Conservation (phyloP, 2,888 invertebrate genomes). For the Platycheirus albimanus region DNA sequence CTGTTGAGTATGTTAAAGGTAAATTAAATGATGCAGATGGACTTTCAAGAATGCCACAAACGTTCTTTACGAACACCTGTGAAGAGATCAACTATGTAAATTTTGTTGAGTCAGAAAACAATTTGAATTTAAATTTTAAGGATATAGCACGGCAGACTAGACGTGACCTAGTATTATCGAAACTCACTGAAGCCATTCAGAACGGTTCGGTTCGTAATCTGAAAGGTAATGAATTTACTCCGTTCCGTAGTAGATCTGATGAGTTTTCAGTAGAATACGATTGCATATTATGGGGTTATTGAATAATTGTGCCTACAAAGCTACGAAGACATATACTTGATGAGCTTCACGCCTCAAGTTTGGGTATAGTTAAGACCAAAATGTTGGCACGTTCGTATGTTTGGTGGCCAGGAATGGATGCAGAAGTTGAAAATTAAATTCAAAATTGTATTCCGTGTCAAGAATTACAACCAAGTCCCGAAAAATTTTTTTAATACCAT, state of each 20-base stretch:
- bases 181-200: constrained; percentile 39
- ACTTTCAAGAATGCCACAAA: constrained; percentile 12
- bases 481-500: constrained; percentile 63
- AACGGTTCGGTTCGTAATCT: constrained; percentile 45
- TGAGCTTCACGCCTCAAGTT: constrained; percentile 66
- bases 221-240: constrained; percentile 36
- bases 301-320: constrained; percentile 58
- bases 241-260: constrained; percentile 33
- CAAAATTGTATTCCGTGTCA: constrained; percentile 56
- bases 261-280: constrained; percentile 56
- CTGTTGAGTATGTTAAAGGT: constrained; percentile 5
- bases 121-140: constrained; percentile 13
- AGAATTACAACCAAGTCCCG: constrained; percentile 62
- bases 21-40: not conserved
- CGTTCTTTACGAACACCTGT: not conserved
- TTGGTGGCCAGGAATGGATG: constrained; percentile 69
- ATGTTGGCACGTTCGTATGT: constrained; percentile 46
- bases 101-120: not conserved
- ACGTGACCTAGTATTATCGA: constrained; percentile 31
- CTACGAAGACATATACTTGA: constrained; percentile 21
- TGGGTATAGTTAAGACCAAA: constrained; percentile 70
- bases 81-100: constrained; percentile 5
- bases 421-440: constrained; percentile 58
- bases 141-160: not conserved
- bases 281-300: constrained; percentile 53